Evolutionary conservation across 2,113 vertebrate genomes (phyloP), one percentile per base, ranked within the genome.

Genomic region (Percina caprodes): DNA sequence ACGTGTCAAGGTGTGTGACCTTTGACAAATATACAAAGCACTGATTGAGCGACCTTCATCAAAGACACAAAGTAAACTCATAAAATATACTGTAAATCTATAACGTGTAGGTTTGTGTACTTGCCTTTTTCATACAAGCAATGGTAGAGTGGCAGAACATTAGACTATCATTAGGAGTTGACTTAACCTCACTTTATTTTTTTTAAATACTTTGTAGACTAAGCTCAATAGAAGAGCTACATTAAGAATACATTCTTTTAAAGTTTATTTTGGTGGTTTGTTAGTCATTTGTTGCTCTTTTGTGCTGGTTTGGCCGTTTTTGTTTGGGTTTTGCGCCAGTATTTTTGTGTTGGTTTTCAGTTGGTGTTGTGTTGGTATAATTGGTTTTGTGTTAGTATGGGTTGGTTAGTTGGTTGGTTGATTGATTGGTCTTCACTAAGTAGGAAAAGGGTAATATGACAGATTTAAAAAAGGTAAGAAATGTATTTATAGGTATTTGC

Each of bases 31-130:
- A 49, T 9, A 42, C 33, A 48, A 35, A 76, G 23, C 42, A 23
- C 23, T 33, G 26, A 72, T 51, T 66, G 45, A 35, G 70, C 56
- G 77, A 74, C 77, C 79, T 85, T 73, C 66, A 26, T 11, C 14
- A 58, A 79, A 74, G 24, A 54, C 58, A 62, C 6, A 45, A 70
- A 62, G 56, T 26, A 35, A 69, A 49, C 59, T 70, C 19, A 14
- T 10, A 30, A 52, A 59, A 66, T 8, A 14, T 23, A 24, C 26
- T 30, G 46, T 24, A 35, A 18, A 54, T 33, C 15, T 45, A 12
- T 16, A 24, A 61, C 5, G 24, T 65, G 26, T 39, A 18, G 7
- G 21, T 70, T 51, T 70, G 21, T 61, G 19, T 26, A 14, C 26
- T 30, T 15, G 6, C 18, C 12, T 63, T 52, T 24, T 49, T 18